These are phyloP conservation scores for Neoascia interrupta DNA, from an alignment of 2,888 invertebrate species.

Conservation along the genomic window DNA sequence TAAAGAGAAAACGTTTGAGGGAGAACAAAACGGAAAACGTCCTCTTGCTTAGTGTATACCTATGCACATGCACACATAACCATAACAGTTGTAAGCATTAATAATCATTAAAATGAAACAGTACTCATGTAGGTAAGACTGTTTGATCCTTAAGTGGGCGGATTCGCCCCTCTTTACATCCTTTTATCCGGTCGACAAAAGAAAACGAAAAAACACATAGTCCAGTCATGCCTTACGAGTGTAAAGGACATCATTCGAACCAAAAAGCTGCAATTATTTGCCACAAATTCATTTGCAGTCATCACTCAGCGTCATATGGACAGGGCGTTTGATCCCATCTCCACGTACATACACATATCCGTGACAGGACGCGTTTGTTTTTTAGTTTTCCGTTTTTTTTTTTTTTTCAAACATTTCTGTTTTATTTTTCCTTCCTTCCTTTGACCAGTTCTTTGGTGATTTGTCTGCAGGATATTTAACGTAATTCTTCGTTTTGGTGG, in stretches of 20 bases:
- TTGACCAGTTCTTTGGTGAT: conserved; percentile 67
- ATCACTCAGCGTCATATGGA: conserved; percentile 69
- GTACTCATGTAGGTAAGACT: conserved; percentile 25
- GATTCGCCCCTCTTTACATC: conserved; percentile 47
- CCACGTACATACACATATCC: conserved; percentile 42
- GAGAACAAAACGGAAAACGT: neutral
- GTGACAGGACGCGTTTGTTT: conserved; percentile 51
- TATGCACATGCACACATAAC: neutral
- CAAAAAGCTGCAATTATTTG: conserved; percentile 68
- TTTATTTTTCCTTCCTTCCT: conserved; percentile 53
- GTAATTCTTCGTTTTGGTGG: conserved; percentile 44
- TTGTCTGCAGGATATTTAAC: conserved; percentile 69
- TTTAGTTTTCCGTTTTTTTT: conserved; percentile 28
- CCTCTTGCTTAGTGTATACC: too few relatives aligned
- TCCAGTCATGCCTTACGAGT: conserved; percentile 40
- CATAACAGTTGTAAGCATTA: neutral
- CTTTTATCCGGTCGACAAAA: conserved; percentile 21
- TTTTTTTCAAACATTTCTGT: conserved; percentile 9
- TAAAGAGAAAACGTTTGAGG: neutral
- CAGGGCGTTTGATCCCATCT: conserved; percentile 68
- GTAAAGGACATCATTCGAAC: conserved; percentile 58
- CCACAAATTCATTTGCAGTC: conserved; percentile 67
- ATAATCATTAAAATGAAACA: conserved; percentile 68
- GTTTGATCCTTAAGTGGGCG: conserved; percentile 60
- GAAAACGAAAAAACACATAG: conserved; percentile 29